Evolutionary conservation across 1,140 invertebrate species (phyloP).

Genomic region (Drosophila pachea): DNA sequence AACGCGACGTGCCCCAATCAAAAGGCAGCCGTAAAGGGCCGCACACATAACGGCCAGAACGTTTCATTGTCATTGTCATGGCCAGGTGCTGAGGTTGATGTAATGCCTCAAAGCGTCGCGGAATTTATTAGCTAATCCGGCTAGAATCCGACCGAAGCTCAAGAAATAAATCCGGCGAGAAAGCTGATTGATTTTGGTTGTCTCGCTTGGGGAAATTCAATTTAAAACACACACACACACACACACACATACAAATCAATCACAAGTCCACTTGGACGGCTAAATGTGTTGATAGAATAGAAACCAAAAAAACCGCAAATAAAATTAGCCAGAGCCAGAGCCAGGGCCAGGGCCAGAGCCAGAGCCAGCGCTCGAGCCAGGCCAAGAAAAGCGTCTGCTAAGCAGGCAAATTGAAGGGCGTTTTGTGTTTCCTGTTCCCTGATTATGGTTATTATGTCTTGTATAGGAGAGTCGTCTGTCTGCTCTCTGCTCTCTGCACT

Average conservation of each 20-base stretch:
- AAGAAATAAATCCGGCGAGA: not conserved
- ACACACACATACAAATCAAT: constrained; percentile 18
- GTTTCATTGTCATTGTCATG: not conserved
- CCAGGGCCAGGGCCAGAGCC: not conserved
- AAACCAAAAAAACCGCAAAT: constrained; percentile 70
- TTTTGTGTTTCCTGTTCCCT: constrained; percentile 60
- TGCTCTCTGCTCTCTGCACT: not conserved
- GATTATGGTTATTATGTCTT: constrained; percentile 43
- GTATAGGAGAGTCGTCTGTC: too few relatives aligned
- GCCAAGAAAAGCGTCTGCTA: constrained; percentile 10
- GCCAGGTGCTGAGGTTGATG: constrained; percentile 27
- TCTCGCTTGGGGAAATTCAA: constrained; percentile 53
- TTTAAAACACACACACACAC: constrained; percentile 47
- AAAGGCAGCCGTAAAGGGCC: not conserved
- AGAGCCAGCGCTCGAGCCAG: not conserved
- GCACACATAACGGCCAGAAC: constrained; percentile 23
- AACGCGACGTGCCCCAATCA: too few relatives aligned
- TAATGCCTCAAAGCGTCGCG: not conserved
- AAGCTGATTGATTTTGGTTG: constrained; percentile 61
- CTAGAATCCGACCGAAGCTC: not conserved
- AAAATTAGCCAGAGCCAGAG: constrained; percentile 52
- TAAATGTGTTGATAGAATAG: constrained; percentile 61
- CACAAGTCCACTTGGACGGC: too few relatives aligned
- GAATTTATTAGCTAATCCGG: too few relatives aligned
- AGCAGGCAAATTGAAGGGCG: constrained; percentile 66